Percentiles rank a stretch among this genome's conserved stretches.
Conservation (phyloP, 92 coral and sea anemone species). For the Blastomussa wellsi region DNA sequence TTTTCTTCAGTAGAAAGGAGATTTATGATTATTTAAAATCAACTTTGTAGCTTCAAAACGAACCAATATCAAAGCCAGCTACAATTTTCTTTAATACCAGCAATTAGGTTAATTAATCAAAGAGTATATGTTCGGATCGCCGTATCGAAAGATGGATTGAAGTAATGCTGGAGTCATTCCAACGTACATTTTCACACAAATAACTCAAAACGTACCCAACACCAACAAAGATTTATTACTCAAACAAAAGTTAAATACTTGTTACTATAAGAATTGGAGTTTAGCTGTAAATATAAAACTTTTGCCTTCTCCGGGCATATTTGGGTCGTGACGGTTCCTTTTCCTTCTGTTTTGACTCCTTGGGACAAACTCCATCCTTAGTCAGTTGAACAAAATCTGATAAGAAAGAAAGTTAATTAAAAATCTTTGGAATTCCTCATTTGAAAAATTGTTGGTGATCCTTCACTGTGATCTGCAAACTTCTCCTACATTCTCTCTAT, state of each 20-base stretch:
- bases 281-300: slow-evolving; percentile 42
- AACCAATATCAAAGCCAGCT: not conserved
- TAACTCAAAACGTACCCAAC: not conserved
- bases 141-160: too few species aligned
- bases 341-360: slow-evolving; percentile 46
- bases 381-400: slow-evolving; percentile 45
- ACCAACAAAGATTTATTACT: too few species aligned
- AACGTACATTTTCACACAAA: not conserved
- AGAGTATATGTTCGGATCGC: too few species aligned
- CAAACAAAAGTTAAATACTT: not conserved
- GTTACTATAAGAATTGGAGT: not conserved
- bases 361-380: slow-evolving; percentile 48
- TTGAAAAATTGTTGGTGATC: not conserved
- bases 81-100: too few species aligned
- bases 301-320: slow-evolving; percentile 42
- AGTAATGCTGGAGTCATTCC: not conserved
- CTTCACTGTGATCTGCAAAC: too few species aligned
- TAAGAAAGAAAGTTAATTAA: not conserved
- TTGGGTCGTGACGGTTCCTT: slow-evolving; percentile 25
- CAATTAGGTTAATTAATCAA: not conserved
- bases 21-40: too few species aligned
- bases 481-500: too few species aligned
- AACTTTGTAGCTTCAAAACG: not conserved
- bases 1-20: not conserved
- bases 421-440: not conserved